Percentiles rank a stretch among this genome's conserved stretches.
Evolutionary conservation across 1,140 invertebrate species (phyloP).

Genomic region (Pseudomyrmex cubaensis): DNA sequence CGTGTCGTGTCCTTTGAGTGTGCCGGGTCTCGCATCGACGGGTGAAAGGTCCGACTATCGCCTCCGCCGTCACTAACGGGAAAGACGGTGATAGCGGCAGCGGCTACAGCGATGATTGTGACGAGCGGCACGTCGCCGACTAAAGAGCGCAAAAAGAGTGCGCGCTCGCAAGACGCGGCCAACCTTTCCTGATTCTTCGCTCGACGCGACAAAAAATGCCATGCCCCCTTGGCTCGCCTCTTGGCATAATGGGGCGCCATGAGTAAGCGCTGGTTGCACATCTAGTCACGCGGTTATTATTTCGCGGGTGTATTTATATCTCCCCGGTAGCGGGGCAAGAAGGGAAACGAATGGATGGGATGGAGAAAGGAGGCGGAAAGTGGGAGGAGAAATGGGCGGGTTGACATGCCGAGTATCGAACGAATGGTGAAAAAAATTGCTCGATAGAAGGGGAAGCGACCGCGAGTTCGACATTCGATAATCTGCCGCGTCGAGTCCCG

Average conservation of each 20-base stretch:
- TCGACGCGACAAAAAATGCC: conserved; percentile 80
- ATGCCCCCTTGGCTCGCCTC: conserved; percentile 85
- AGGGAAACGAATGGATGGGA: conserved; percentile 62
- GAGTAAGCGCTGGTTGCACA: conserved; percentile 80
- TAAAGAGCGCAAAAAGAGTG: conserved; percentile 51
- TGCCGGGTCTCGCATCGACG: conserved; percentile 67
- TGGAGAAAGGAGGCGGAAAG: neutral
- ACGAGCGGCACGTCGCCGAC: neutral
- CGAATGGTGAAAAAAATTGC: conserved; percentile 43
- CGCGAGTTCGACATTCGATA: conserved; percentile 15
- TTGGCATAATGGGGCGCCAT: conserved; percentile 84
- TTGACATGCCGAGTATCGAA: conserved; percentile 42
- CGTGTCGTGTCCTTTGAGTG: conserved; percentile 82
- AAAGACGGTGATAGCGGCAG: conserved; percentile 53
- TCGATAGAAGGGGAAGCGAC: conserved; percentile 22
- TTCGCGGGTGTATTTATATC: conserved; percentile 56
- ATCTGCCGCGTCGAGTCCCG: neutral
- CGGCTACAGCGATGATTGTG: conserved; percentile 44
- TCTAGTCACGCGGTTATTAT: conserved; percentile 75
- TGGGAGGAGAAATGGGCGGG: conserved; percentile 21
- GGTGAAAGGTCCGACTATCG: conserved; percentile 36
- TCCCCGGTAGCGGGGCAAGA: neutral
- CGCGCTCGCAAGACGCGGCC: conserved; percentile 61
- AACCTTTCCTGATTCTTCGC: conserved; percentile 74
- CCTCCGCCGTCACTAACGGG: conserved; percentile 33